Base-by-base conservation (phyloP, 2,888 invertebrate species). In the Norana najaformis region DNA sequence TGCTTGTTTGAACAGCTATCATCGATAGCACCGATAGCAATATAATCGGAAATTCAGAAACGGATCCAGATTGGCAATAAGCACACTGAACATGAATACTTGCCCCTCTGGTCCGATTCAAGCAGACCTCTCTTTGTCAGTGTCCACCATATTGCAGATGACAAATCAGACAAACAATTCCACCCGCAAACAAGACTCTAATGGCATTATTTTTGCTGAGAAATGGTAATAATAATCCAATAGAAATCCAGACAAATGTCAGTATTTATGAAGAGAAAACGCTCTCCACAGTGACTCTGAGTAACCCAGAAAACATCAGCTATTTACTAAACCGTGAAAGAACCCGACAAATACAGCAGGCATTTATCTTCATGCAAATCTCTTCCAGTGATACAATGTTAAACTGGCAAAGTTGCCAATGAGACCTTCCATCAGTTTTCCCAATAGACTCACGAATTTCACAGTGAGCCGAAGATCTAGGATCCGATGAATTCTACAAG, bases 1-100 rank as follows among this genome's bases (percentile, higher is more conserved):
- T 5, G 69, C n/a, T n/a, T 69, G 69, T 69, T n/a, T 69, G 69
- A 69, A n/a, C 69, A n/a, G 30, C 69, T n/a, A 69, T 69, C 69
- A 69, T 69, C 69, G 30, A 69, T n/a, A n/a, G n/a, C n/a, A 69
- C 30, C 69, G n/a, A 69, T n/a, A n/a, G 69, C 69, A 69, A n/a
- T 69, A 69, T n/a, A 69, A 69, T 69, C 69, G 16, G 8, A 69
- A 69, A 69, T 30, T n/a, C 69, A 69, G 69, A 69, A 69, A 69
- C n/a, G 69, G 69, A n/a, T n/a, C n/a, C 69, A n/a, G 69, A 69
- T 69, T 69, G 69, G n/a, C 69, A n/a, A n/a, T 69, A 69, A 69
- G 30, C 30, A 69, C n/a, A n/a, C 69, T 69, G 69, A 0, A 69
- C 8, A 13, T 16, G n/a, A 69, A 69, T 69, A 69, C 69, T 69